phyloP scores from a whole-genome alignment of 2,113 vertebrate species.

The Chloroceryle aenea region DNA sequence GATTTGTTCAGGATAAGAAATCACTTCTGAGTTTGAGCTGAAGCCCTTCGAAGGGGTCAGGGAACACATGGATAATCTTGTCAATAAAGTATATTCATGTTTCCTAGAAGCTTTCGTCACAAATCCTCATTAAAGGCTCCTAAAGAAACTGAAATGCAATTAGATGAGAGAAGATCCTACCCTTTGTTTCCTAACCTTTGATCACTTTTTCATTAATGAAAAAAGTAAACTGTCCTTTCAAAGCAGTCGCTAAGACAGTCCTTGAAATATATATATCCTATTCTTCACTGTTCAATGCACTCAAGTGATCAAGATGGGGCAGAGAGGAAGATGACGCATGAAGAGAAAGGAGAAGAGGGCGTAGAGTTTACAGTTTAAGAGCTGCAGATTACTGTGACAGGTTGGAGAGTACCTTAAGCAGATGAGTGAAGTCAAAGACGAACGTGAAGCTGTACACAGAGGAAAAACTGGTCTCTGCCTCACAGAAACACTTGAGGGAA shows the following conservation, averaged over 20 bases:
- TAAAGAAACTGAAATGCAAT: neutral
- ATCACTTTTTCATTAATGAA: neutral
- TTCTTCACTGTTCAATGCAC: neutral
- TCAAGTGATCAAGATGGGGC: neutral
- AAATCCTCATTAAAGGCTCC: conserved; percentile 38
- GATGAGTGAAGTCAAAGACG: neutral
- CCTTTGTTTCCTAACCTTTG: neutral
- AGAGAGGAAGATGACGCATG: neutral
- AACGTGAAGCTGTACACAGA: neutral
- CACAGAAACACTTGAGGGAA: neutral
- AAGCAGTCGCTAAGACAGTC: neutral
- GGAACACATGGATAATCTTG: neutral
- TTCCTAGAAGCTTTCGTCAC: conserved; percentile 14
- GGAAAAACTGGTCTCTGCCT: neutral
- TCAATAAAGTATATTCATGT: neutral
- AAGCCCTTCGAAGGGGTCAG: neutral
- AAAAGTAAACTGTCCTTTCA: neutral
- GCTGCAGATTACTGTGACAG: neutral
- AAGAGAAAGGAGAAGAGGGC: neutral
- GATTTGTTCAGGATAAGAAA: neutral
- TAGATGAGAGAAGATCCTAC: neutral
- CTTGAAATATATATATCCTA: neutral
- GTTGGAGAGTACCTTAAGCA: neutral
- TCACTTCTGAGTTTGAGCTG: neutral
- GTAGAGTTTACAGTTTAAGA: neutral